Evolutionary conservation across 2,888 invertebrate species (phyloP).

Genomic region (Troides oblongomaculatus): DNA sequence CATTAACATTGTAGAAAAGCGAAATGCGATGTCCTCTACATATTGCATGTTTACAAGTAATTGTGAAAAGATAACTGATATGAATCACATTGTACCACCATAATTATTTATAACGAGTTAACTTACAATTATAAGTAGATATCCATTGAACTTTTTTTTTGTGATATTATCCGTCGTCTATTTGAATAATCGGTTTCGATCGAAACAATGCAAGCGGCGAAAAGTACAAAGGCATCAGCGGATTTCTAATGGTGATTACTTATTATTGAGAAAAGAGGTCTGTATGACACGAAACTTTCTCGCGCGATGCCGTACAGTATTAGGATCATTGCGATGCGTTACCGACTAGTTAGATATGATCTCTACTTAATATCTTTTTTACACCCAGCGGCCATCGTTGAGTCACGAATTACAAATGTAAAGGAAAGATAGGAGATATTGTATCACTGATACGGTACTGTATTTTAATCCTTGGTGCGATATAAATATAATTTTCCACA

Average conservation of each 20-base stretch:
- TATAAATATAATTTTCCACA: not conserved
- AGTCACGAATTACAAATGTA: slow-evolving; percentile 9
- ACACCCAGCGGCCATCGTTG: slow-evolving; percentile 4
- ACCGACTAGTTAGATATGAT: slow-evolving; percentile 17
- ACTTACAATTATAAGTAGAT: slow-evolving; percentile 7
- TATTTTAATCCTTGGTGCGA: not conserved
- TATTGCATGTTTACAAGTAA: slow-evolving; percentile 4
- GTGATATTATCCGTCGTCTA: slow-evolving; percentile 13
- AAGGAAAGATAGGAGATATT: not conserved
- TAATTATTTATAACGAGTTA: slow-evolving; percentile 1
- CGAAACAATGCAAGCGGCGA: slow-evolving; percentile 24
- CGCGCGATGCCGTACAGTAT: slow-evolving; percentile 48
- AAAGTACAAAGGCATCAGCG: slow-evolving; percentile 22
- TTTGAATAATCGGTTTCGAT: slow-evolving; percentile 22
- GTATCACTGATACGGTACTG: not conserved
- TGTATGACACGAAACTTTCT: slow-evolving; percentile 49
- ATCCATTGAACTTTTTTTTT: slow-evolving; percentile 14
- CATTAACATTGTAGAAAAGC: not conserved
- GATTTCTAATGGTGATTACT: slow-evolving; percentile 40
- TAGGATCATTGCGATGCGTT: slow-evolving; percentile 28
- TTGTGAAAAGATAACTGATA: slow-evolving; percentile 5
- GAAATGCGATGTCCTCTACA: not conserved
- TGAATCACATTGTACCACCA: slow-evolving; percentile 1
- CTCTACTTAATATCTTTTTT: slow-evolving; percentile 20
- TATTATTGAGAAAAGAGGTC: slow-evolving; percentile 47